Evolutionary conservation across 2,888 invertebrate species (phyloP), one percentile per base, ranked within the genome.

Genomic region (Onchidella celtica): DNA sequence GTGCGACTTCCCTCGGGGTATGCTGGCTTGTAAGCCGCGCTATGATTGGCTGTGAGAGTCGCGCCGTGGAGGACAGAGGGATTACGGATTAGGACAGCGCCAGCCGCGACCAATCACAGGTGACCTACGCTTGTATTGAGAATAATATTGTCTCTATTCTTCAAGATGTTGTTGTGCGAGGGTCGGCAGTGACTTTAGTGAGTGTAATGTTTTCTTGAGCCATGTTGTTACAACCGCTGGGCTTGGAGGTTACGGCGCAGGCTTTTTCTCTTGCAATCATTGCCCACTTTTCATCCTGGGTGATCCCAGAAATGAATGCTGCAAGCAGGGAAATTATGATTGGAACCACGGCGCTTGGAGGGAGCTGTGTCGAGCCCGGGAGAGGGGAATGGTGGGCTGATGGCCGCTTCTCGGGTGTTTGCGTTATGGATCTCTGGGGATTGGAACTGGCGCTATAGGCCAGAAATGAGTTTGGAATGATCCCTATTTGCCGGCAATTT

Each of bases 381-480:
- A 24, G 61, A n/a, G n/a, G 61, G 61, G 61, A 61, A n/a, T 6
- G 11, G 61, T 6, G 61, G 27, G 61, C n/a, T 61, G 61, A 61
- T 61, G 61, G 61, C 11, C 4, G 6, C 14, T n/a, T n/a, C 4
- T 17, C 1, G 61, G 36, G 61, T 11, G 17, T 73, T 61, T 47
- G 66, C 11, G 34, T 34, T 65, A 75, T 24, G 63, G 34, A n/a
- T 29, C 75, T 65, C 75, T 21, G 1, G 75, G 24, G 75, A 14
- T 9, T 32, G 0, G 17, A 63, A 29, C 47, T 6, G 40, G 2
- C 29, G 14, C 40, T 63, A 55, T 47, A 40, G 63, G 40, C 40
- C 47, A 65, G 75, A 75, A 75, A 40, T 65, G 40, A 75, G 61
- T 38, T 57, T 69, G 69, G 40, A 69, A 38, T 69, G 69, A 61